Evolutionary conservation across 2,888 invertebrate species (phyloP).

Genomic region (Rambutsinella grinnellia): DNA sequence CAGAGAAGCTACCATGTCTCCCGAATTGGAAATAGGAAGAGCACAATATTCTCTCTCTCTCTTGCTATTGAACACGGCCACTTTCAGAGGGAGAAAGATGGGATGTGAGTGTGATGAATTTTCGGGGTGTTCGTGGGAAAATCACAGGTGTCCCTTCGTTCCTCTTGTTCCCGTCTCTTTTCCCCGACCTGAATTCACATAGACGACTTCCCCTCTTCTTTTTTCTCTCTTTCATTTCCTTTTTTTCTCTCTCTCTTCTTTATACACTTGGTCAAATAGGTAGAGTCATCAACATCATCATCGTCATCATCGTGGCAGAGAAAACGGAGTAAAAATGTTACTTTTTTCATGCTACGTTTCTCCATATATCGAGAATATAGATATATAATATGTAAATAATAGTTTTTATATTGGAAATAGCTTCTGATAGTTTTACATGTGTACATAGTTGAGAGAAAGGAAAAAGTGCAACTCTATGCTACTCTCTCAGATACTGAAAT

Average conservation of each 20-base stretch:
- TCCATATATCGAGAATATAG: too few species aligned
- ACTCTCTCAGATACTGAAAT: too few species aligned
- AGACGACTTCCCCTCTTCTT: conserved; percentile 40
- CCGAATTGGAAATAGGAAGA: too few species aligned
- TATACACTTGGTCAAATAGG: conserved; percentile 24
- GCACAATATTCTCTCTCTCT: too few species aligned
- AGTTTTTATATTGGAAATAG: too few species aligned
- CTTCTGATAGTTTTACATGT: too few species aligned
- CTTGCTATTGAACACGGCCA: too few species aligned
- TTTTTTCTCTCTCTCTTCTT: conserved; percentile 23
- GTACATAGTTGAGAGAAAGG: too few species aligned
- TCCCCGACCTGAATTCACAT: conserved; percentile 57
- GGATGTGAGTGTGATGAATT: conserved; percentile 65
- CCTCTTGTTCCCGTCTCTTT: conserved; percentile 61
- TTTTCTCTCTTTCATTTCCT: conserved; percentile 12
- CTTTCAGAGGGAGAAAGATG: conserved; percentile 45
- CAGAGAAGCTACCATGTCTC: too few species aligned
- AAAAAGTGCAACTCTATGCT: too few species aligned
- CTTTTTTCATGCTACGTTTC: too few species aligned
- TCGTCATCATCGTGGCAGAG: conserved; percentile 8
- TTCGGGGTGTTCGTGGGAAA: conserved; percentile 64
- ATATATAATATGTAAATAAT: too few species aligned
- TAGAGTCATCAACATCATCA: conserved; percentile 29
- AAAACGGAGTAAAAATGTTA: not conserved
- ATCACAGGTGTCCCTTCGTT: conserved; percentile 62